Conservation (phyloP, 1,140 invertebrate species). For the Drosophila trapezifrons region DNA sequence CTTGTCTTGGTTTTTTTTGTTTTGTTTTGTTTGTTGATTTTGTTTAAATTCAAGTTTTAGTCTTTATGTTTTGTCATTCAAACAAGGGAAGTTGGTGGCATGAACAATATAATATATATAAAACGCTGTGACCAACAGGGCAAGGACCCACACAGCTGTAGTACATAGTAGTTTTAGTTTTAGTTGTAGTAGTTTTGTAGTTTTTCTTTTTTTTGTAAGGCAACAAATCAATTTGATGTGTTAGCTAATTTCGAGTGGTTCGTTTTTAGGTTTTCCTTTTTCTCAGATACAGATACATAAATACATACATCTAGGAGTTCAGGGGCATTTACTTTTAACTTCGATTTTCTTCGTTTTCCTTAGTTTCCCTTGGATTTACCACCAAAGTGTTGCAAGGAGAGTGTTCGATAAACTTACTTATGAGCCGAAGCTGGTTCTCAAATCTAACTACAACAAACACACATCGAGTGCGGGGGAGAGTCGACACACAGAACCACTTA, state of each 20-base stretch:
- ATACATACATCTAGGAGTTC: conserved; percentile 29
- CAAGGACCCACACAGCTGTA: conserved; percentile 16
- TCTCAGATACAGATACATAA: conserved; percentile 17
- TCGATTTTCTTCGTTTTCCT: not conserved
- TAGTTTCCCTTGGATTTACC: conserved; percentile 2
- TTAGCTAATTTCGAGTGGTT: conserved; percentile 53
- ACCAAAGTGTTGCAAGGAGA: conserved; percentile 1
- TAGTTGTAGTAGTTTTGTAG: conserved; percentile 31
- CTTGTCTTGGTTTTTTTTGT: conserved; percentile 19
- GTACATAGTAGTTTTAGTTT: conserved; percentile 28
- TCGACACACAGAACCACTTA: conserved; percentile 32
- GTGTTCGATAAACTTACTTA: conserved; percentile 28
- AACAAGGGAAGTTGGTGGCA: conserved; percentile 68
- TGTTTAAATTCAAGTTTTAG: conserved; percentile 78
- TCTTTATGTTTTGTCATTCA: conserved; percentile 79
- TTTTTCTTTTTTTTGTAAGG: conserved; percentile 30
- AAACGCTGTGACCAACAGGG: conserved; percentile 24
- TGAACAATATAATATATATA: conserved; percentile 43
- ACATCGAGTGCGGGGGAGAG: conserved; percentile 20
- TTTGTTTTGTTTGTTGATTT: conserved; percentile 45
- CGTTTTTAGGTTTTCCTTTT: conserved; percentile 17
- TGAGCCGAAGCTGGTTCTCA: conserved; percentile 29
- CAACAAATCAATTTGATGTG: conserved; percentile 62
- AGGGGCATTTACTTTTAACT: conserved; percentile 4
- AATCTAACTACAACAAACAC: conserved; percentile 51